These are phyloP conservation scores for Sterrhoptilus dennistouni DNA, from an alignment of 2,113 vertebrate species.

Conservation along the genomic window DNA sequence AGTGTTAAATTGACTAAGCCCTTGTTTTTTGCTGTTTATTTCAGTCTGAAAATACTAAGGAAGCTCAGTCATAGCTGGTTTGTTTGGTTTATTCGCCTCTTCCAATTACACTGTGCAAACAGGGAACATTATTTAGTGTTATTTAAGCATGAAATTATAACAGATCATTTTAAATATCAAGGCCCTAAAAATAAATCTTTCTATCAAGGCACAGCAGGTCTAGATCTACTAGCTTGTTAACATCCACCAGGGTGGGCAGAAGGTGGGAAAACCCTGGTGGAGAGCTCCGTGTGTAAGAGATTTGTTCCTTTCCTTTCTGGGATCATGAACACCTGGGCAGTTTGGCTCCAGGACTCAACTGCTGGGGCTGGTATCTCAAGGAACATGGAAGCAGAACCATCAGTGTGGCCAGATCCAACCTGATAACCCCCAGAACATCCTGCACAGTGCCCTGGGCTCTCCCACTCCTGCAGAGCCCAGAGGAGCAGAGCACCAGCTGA, in stretches of 20 bases:
- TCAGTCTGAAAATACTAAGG: slow-evolving; percentile 32
- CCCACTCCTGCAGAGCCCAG: neutral
- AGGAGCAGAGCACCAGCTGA: neutral
- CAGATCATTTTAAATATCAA: slow-evolving; percentile 79
- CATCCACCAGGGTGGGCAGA: slow-evolving; percentile 57
- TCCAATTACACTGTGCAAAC: slow-evolving; percentile 77
- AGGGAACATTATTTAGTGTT: slow-evolving; percentile 76
- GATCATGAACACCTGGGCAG: neutral
- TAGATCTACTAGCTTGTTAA: slow-evolving; percentile 71
- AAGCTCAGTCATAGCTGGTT: slow-evolving; percentile 56
- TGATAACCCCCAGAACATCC: neutral
- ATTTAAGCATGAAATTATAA: slow-evolving; percentile 83
- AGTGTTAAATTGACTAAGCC: slow-evolving; percentile 14
- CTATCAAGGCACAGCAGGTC: slow-evolving; percentile 71
- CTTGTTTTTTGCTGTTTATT: slow-evolving; percentile 22
- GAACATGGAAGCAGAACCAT: neutral
- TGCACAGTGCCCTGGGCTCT: neutral
- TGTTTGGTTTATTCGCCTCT: slow-evolving; percentile 69
- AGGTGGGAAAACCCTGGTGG: slow-evolving; percentile 21
- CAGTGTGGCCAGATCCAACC: fast-evolving
- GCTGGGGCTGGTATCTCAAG: neutral
- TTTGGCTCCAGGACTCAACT: fast-evolving
- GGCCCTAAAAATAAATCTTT: slow-evolving; percentile 77
- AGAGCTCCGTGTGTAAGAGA: neutral
- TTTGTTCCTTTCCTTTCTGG: neutral